These are phyloP conservation scores for Lithophane leautieri DNA, from an alignment of 2,888 invertebrate species.

Conservation along the genomic window DNA sequence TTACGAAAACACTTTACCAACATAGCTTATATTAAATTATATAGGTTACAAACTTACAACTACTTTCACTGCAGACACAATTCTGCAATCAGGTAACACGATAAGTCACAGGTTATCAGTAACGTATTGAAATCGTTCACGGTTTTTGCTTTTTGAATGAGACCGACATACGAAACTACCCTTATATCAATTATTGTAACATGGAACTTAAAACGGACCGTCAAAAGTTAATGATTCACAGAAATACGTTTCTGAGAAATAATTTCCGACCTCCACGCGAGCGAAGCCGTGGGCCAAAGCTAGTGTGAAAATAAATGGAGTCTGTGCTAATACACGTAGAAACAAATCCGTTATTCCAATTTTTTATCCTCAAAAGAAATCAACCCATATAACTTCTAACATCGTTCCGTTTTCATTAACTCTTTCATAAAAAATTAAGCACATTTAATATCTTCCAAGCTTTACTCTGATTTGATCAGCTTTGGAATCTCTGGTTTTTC, in stretches of 20 bases:
- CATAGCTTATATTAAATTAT: slow-evolving; percentile 43
- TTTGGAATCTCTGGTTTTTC: background rate
- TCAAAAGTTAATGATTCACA: too few relatives aligned
- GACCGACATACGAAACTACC: slow-evolving; percentile 3
- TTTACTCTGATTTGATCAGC: background rate
- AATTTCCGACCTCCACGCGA: too few relatives aligned
- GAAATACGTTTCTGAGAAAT: too few relatives aligned
- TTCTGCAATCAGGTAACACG: slow-evolving; percentile 51
- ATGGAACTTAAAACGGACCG: background rate
- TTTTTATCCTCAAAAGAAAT: background rate
- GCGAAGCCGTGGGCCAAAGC: too few relatives aligned
- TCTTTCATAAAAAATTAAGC: background rate
- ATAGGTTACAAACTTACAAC: slow-evolving; percentile 38
- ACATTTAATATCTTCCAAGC: background rate
- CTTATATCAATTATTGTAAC: background rate
- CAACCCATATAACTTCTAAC: too few relatives aligned
- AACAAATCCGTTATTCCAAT: background rate
- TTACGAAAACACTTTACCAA: slow-evolving; percentile 41
- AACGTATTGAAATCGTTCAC: slow-evolving; percentile 41
- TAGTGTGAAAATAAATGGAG: background rate
- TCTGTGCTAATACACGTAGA: background rate
- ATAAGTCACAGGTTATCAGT: slow-evolving; percentile 54
- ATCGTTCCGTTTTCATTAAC: background rate
- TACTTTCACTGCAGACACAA: slow-evolving; percentile 64
- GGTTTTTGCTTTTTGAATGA: slow-evolving; percentile 12